Conservation (phyloP, 1,140 invertebrate genomes). For the Colletes latitarsis region DNA sequence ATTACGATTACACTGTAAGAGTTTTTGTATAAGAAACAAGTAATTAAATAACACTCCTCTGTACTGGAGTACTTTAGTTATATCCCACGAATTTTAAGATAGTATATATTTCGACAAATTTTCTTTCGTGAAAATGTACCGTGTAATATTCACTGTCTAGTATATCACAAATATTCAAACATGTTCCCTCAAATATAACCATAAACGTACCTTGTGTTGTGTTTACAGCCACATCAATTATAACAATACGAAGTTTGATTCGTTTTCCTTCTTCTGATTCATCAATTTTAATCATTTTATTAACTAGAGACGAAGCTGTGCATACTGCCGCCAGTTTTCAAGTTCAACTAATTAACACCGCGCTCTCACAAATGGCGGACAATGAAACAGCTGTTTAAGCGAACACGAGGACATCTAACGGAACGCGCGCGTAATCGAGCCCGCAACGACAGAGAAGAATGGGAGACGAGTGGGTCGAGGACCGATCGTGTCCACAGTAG, state of each 20-base stretch:
- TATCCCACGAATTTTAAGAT: no score
- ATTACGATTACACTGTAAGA: no score
- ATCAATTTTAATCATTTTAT: neutral
- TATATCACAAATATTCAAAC: no score
- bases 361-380: constrained; percentile 51
- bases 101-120: no score
- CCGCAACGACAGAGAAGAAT: constrained; percentile 50
- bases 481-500: constrained; percentile 33
- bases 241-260: no score
- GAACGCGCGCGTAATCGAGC: constrained; percentile 57
- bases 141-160: no score
- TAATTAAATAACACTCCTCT: no score
- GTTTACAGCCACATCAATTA: neutral
- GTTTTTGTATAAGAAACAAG: no score
- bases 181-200: no score
- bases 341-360: constrained; percentile 28
- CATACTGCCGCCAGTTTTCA: constrained; percentile 45
- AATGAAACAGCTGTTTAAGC: constrained; percentile 63
- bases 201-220: neutral
- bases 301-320: neutral
- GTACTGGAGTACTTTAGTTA: no score
- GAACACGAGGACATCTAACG: constrained; percentile 60
- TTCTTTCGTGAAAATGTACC: no score
- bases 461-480: constrained; percentile 38
- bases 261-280: neutral